Evolutionary conservation across 1,140 invertebrate genomes (phyloP), one percentile per base, ranked within the genome.

Genomic region (Stegodyphus mimosarum): DNA sequence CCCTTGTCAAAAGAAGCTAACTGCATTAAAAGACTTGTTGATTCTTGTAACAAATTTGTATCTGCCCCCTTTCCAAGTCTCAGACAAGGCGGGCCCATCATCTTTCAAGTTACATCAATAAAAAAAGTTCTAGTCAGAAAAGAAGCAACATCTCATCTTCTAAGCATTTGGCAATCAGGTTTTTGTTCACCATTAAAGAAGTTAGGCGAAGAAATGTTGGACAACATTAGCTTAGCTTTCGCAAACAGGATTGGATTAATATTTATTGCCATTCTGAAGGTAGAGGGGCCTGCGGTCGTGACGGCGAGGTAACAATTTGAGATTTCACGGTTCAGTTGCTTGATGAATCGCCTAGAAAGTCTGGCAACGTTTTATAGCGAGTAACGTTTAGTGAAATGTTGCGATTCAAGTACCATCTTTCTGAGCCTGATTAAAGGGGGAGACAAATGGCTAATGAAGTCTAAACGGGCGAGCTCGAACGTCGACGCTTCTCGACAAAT

Each of bases 191-290:
- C 18, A 79, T 79, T 70, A 70, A 79, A 79, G 77, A 15, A 69
- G 66, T 64, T 79, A 79, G 77, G 66, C 50, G 77, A 52, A 70
- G 66, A 79, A 70, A 79, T 79, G 77, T 70, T 79, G 64, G 64
- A 79, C 67, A 70, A 79, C 77, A 79, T 70, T 79, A 79, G 52
- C 77, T 79, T 69, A 69, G 77, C 77, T 79, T 79, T 51, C 77
- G 64, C 66, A 79, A 79, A 70, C 77, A 79, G 66, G 77, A 70
- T 79, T 79, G 77, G 67, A 79, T 79, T 79, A 79, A 79, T 79
- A 70, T 79, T 79, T 79, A 79, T 79, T 79, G 70, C 77, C 53
- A 66, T 79, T 53, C 66, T 13, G 17, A 17, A 55, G 66, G 48
- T 48, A 67, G 33, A 33, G 64, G 48, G 66, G 51, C n/a, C 11